Conservation (phyloP, 2,797 vertebrate genomes). For the Todus mexicanus region DNA sequence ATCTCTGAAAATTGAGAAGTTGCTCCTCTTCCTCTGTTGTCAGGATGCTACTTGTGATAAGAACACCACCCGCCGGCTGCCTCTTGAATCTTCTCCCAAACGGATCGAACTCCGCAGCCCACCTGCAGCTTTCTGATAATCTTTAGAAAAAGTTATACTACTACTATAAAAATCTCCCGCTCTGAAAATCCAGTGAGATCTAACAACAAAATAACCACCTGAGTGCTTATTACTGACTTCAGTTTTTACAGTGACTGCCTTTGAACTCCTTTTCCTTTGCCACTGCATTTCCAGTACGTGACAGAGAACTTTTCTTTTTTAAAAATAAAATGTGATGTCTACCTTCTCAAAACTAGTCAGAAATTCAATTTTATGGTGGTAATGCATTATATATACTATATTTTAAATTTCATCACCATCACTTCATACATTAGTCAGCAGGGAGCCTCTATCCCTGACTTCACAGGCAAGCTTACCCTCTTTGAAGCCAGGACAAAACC, state of each 20-base stretch:
- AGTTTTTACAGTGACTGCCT: not conserved
- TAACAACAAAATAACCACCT: not conserved
- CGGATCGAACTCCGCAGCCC: not conserved
- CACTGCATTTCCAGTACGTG: not conserved
- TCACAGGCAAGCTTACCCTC: not conserved
- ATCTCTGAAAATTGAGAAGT: not conserved
- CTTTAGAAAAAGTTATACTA: not conserved
- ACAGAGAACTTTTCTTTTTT: not conserved
- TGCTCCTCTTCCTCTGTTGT: not conserved
- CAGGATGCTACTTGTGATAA: not conserved
- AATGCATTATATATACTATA: not conserved
- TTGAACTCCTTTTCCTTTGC: not conserved
- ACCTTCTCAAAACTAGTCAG: not conserved
- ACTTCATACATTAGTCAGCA: not conserved
- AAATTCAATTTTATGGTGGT: not conserved
- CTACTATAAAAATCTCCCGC: not conserved
- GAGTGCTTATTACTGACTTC: not conserved
- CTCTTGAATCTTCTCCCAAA: not conserved
- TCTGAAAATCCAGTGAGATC: not conserved
- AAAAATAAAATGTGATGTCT: not conserved
- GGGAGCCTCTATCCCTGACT: not conserved
- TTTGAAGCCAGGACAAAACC: not conserved
- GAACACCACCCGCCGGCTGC: fast-evolving
- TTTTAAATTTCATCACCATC: not conserved
- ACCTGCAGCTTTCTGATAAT: not conserved